Conservation (phyloP, 2,113 vertebrate species). For the Chrysemys picta region DNA sequence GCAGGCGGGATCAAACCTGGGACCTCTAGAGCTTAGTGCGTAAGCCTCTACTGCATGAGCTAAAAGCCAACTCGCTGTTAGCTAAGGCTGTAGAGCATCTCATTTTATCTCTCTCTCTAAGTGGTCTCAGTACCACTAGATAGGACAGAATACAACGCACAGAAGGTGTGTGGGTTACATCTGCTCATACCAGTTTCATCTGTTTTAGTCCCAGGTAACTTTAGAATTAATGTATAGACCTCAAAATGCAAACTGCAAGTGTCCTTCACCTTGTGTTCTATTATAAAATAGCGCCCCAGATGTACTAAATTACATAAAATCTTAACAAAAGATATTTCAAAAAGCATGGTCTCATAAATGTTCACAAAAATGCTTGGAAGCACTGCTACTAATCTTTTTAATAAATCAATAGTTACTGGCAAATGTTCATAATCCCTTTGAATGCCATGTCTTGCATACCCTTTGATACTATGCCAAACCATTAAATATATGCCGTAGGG, state of each 20-base stretch:
- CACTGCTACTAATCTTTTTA: not conserved
- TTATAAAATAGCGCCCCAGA: not conserved
- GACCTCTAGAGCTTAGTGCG: too few relatives aligned
- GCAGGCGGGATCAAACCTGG: too few relatives aligned
- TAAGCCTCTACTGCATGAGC: too few relatives aligned
- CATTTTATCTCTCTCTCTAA: too few relatives aligned
- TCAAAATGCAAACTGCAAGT: not conserved
- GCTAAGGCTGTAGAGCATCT: too few relatives aligned
- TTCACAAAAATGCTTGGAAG: not conserved
- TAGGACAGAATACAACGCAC: too few relatives aligned
- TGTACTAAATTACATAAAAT: not conserved
- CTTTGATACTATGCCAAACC: not conserved
- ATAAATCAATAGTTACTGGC: not conserved
- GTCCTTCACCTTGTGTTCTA: not conserved
- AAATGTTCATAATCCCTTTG: not conserved
- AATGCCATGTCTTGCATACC: not conserved
- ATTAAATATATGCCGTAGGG: not conserved
- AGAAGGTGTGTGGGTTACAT: not conserved
- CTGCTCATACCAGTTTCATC: not conserved
- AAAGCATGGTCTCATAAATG: not conserved
- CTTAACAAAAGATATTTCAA: not conserved
- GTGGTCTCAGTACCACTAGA: too few relatives aligned
- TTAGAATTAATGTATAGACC: not conserved
- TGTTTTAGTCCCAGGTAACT: slow-evolving; percentile 2
- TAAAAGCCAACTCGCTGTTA: too few relatives aligned